Conservation (phyloP, 2,797 vertebrate genomes). For the Malacoraja senta region DNA sequence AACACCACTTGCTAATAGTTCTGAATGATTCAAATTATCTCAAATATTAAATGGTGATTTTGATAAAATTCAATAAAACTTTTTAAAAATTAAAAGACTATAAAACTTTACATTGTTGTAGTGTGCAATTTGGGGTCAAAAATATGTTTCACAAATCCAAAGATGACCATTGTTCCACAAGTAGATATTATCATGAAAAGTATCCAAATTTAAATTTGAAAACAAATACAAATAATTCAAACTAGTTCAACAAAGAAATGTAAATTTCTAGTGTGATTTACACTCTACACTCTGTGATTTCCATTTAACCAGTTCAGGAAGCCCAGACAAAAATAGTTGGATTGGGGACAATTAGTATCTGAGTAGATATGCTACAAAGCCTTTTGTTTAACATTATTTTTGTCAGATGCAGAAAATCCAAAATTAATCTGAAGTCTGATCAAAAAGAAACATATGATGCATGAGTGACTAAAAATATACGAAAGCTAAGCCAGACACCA, state of each 20-base stretch:
- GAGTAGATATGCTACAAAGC: neutral
- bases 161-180: neutral
- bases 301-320: neutral
- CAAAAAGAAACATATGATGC: neutral
- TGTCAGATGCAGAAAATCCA: neutral
- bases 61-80: neutral
- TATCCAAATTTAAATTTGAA: neutral
- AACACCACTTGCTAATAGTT: neutral
- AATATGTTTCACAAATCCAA: neutral
- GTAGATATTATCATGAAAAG: neutral
- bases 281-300: neutral
- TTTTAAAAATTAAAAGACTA: neutral
- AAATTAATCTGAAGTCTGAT: neutral
- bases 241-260: neutral
- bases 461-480: neutral
- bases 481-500: neutral
- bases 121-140: neutral
- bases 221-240: neutral
- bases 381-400: neutral
- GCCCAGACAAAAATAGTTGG: neutral
- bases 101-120: neutral
- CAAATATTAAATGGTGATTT: neutral
- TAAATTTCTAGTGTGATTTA: neutral
- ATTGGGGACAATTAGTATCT: neutral
- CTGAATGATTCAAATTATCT: neutral